Evolutionary conservation across 2,797 vertebrate genomes (phyloP).

Genomic region (Gymnoscopelus microlampas): DNA sequence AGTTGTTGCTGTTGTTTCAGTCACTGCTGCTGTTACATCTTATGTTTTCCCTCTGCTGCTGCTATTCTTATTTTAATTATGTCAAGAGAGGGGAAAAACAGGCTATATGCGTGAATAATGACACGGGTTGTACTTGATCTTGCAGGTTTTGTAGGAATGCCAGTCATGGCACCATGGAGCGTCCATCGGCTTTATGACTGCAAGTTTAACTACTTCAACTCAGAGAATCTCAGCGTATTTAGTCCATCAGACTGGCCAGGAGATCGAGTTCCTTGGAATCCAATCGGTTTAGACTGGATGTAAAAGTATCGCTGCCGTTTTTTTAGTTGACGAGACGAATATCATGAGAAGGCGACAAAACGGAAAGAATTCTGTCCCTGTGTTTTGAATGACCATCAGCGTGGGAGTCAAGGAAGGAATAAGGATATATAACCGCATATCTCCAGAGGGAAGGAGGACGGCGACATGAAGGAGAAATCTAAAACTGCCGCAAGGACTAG

Average conservation of each 20-base stretch:
- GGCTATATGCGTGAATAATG: not conserved
- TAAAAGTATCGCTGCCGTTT: not conserved
- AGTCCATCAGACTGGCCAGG: constrained; percentile 24
- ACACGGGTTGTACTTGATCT: constrained; percentile 1
- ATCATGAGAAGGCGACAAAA: constrained; percentile 55
- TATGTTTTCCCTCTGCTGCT: too few relatives aligned
- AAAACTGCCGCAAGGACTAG: constrained; percentile 98
- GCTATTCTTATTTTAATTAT: too few relatives aligned
- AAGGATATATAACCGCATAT: constrained; percentile 37
- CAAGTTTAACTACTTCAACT: constrained; percentile 17
- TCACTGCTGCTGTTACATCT: too few relatives aligned
- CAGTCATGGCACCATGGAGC: constrained; percentile 45
- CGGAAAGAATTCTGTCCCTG: constrained; percentile 46
- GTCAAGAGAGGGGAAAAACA: too few relatives aligned
- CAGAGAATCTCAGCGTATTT: not conserved
- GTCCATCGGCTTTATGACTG: constrained; percentile 10
- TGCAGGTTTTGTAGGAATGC: constrained; percentile 66
- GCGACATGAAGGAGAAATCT: constrained; percentile 96
- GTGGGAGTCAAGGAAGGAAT: constrained; percentile 65
- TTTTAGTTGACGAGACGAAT: not conserved
- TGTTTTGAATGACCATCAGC: constrained; percentile 73
- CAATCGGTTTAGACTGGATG: constrained; percentile 1
- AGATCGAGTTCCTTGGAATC: constrained; percentile 48
- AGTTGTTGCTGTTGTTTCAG: too few relatives aligned
- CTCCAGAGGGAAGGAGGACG: constrained; percentile 48